Evolutionary conservation across 2,888 invertebrate species (phyloP), one percentile per base, ranked within the genome.

Genomic region (Baronia brevicornis): DNA sequence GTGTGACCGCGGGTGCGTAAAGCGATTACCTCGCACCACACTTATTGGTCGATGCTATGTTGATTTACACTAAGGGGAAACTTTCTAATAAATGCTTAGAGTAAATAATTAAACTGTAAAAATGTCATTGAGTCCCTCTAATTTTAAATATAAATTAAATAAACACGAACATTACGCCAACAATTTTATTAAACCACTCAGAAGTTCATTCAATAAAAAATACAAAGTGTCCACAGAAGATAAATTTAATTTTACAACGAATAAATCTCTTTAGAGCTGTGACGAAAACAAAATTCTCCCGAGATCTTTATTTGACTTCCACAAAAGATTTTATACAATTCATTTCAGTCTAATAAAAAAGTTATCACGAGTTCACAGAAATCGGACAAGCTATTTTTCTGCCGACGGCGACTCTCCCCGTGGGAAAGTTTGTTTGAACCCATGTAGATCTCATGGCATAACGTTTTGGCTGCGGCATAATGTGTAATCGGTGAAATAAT

Each of bases 301-400:
- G 60, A 68, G 64, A 65, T 70, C 65, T 74, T 75, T 73, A 67
- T 66, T 68, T 64, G 70, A 68, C 63, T 73, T 60, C 60, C 62
- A 74, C 69, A 71, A 74, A 75, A 74, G 72, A 71, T 73, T 75
- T 75, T 69, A 69, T 70, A 74, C 72, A 77, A 78, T 77, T 74
- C 73, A 77, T 77, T 78, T 73, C 67, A 62, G 66, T 63, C 62
- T 67, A 71, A 73, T 77, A 79, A 78, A 78, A 77, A 79, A 75
- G 72, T 78, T 77, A 78, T 75, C 73, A 71, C 68, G 61, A 61
- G 72, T 77, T 77, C 74, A 66, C 70, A 74, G 75, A 69, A 73
- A 70, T 66, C 66, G 65, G 59, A 59, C 54, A 59, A 63, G 75
- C 67, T 73, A 74, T 74, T 78, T 77, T 73, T 69, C 72, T 68